Base-by-base conservation (phyloP, 2,888 invertebrate species). In the Stenurella melanura region DNA sequence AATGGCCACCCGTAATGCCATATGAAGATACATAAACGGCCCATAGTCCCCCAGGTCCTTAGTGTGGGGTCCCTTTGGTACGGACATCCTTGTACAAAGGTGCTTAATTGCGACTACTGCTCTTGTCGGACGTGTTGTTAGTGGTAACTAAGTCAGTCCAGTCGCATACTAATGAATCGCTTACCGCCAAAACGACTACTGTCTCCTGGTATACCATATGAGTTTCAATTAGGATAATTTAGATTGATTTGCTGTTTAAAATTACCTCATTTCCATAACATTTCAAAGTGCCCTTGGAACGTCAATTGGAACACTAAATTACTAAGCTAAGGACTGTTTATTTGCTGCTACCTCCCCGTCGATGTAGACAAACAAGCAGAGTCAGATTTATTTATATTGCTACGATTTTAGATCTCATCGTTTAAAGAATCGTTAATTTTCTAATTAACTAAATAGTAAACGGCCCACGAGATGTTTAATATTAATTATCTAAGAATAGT, bases 41-140 rank as follows among this genome's bases (percentile, higher is more conserved):
- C 21, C 60, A 19, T n/a, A 18, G 21, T 72, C 69, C 78, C 74
- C 69, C 69, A 73, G 75, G 74, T 76, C 78, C 78, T 61, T 66
- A 67, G 80, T 81, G 81, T 81, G 81, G 78, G 81, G 81, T 81
- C 81, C 77, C 69, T 64, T 56, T 73, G 70, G 74, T 21, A 70
- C 58, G 72, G 72, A 63, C 77, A 71, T 68, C 77, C 81, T 76
- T 82, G 80, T 82, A 80, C 77, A 69, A 42, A 82, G 81, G 82
- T 81, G 81, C 82, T 81, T 82, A 82, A 82, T 82, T 82, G 81
- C 79, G 81, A 81, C 80, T 77, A 68, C 78, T 74, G 80, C 78
- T 73, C 80, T 82, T 81, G 82, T 82, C 76, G 74, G 75, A 78
- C 81, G 79, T 75, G 81, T 78, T 75, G 78, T 81, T 80, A 79